Evolutionary conservation across 1,140 invertebrate species (phyloP).

Genomic region (Lanistes nyassanus): DNA sequence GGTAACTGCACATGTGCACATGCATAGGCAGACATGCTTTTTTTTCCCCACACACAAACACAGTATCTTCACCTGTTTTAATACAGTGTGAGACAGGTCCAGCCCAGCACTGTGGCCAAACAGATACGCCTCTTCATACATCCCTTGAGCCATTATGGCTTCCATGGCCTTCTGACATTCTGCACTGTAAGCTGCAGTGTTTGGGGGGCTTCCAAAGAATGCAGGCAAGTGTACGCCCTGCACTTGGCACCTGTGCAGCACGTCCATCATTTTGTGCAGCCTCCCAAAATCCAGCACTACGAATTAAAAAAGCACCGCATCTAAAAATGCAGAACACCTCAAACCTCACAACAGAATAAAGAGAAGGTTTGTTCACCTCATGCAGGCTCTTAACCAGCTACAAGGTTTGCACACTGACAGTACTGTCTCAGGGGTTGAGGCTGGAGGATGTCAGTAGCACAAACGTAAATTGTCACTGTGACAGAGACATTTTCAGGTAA

Average conservation of each 20-base stretch:
- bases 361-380: too few relatives aligned
- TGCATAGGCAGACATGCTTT: neutral
- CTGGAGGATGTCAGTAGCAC: too few relatives aligned
- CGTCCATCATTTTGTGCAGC: slow-evolving; percentile 45
- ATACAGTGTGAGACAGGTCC: slow-evolving; percentile 3
- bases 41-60: neutral
- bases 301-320: slow-evolving; percentile 6
- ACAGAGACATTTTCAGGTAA: too few relatives aligned
- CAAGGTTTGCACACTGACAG: too few relatives aligned
- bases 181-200: neutral
- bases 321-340: too few relatives aligned
- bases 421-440: too few relatives aligned
- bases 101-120: slow-evolving; percentile 19
- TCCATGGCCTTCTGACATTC: slow-evolving; percentile 25
- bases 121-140: slow-evolving; percentile 18
- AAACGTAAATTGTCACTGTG: too few relatives aligned
- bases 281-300: slow-evolving; percentile 58
- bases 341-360: too few relatives aligned
- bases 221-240: slow-evolving; percentile 34
- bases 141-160: slow-evolving; percentile 19
- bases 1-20: too few relatives aligned
- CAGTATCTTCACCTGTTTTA: slow-evolving; percentile 12
- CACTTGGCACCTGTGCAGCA: slow-evolving; percentile 41
- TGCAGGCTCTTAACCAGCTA: too few relatives aligned
- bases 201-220: slow-evolving; percentile 27